Conservation (phyloP, 2,113 vertebrate genomes). For the Abramis brama region DNA sequence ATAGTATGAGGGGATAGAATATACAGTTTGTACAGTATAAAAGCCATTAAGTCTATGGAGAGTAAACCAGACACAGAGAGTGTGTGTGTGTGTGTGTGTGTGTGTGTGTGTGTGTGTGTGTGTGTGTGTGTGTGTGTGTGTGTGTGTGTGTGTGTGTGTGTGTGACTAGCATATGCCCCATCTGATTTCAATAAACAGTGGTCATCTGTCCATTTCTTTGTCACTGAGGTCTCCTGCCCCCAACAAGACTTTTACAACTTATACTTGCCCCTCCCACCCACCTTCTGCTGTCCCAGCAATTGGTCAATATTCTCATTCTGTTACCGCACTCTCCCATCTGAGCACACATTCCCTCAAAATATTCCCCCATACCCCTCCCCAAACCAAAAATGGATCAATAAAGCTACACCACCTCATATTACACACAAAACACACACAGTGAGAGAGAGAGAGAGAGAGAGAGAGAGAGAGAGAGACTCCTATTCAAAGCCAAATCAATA, state of each 20-base stretch:
- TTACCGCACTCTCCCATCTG: not conserved
- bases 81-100: too few relatives aligned
- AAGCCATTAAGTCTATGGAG: not conserved
- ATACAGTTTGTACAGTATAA: not conserved
- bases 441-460: too few relatives aligned
- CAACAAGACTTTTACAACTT: not conserved
- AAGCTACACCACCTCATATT: not conserved
- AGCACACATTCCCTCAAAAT: slow-evolving; percentile 1
- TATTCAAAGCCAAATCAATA: slow-evolving; percentile 46
- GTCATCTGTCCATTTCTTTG: slow-evolving; percentile 40
- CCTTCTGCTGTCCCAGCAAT: slow-evolving; percentile 16
- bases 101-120: not conserved
- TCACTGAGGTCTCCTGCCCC: slow-evolving; percentile 15
- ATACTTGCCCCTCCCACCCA: slow-evolving; percentile 3
- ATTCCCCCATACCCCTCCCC: not conserved
- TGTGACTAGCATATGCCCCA: not conserved
- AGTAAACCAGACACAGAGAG: not conserved
- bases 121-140: not conserved
- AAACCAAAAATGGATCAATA: slow-evolving; percentile 19
- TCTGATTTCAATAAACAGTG: not conserved
- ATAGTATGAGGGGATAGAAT: too few relatives aligned
- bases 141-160: not conserved
- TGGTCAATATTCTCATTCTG: slow-evolving; percentile 39
- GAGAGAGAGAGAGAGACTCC: too few relatives aligned
- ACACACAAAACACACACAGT: not conserved